Base-by-base conservation (phyloP, 2,888 invertebrate species). In the Catonia carolina region DNA sequence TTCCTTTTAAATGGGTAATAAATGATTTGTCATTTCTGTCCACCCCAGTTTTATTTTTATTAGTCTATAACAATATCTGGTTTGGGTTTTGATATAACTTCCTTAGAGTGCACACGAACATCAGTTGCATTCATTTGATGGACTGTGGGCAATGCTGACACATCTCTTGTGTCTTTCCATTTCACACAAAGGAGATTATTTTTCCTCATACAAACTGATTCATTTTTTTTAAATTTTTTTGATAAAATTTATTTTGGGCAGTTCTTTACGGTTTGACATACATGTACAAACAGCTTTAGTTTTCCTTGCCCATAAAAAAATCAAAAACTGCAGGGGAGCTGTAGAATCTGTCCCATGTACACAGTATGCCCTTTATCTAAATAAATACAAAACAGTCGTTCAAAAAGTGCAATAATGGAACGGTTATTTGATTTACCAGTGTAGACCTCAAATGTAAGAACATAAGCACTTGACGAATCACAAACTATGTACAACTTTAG, bases 91-190 rank as follows among this genome's bases (percentile, higher is more conserved):
- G 17, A 5, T 5, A 6, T 41, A 7, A 20, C 41, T 15, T 2
- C 7, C 17, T 17, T 4, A 6, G 41, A n/a, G 10, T 20, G 17
- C 15, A 41, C 41, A 15, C 17, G 41, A 2, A 4, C 7, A 15
- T 14, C 15, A 18, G 14, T 15, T 3, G 10, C 2, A 2, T 33
- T 60, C 63, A 58, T 42, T 61, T 58, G 53, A 64, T 49, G 59
- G n/a, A 15, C 4, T 36, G 35, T 17, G 6, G 51, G 36, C n/a
- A 51, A 14, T n/a, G 33, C 20, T 3, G 36, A 36, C 3, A 51
- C 51, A 51, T 51, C 51, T 36, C 35, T 35, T 17, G 17, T 42
- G 42, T 45, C 53, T 42, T 53, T 45, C 53, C 53, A 53, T 12
- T 53, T 53, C 3, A 35, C 3, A 37, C 51, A 51, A 18, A 35